Base-by-base conservation (phyloP, 2,113 vertebrate genomes). In the Shinisaurus crocodilurus region DNA sequence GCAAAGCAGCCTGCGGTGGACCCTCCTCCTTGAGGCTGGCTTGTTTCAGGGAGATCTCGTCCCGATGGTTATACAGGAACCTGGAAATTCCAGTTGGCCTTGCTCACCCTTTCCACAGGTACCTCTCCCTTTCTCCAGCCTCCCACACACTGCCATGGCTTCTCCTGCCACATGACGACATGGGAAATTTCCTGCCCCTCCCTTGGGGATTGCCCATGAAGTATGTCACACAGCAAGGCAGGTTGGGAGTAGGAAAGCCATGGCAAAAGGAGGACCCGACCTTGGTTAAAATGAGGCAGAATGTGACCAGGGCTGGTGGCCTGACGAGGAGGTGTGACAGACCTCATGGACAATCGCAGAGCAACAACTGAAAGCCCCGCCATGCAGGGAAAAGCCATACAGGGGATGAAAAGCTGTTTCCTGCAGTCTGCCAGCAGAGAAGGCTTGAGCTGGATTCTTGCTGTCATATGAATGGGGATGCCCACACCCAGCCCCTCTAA, bases 1-100 rank as follows among this genome's bases (percentile, higher is more conserved):
- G 18, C 27, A 50, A 54, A 82, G 43, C 15, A 54, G 45, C 8
- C 25, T 57, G 25, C 18, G 27, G 34, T 67, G 25, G 60, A 65
- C 20, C 15, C 25, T 54, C 40, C 63, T 54, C 40, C 63, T 57
- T 80, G 45, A 85, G 34, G 45, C n/a, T 69, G n/a, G 54, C 13
- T 48, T 32, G 18, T 54, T 70, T 80, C 54, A 70, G 57, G 45
- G 57, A 50, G 27, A 27, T 9, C 88, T 43, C 25, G 25, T 43
- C 60, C 15, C 1, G 0, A 77, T 65, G 65, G 86, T 70, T 86
- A 85, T 45, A 67, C 75, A 69, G 2, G 16, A 50, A 8, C 63
- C 82, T 90, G 89, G 83, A 70, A 80, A 90, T 80, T 86, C 83
- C 29, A 43, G 48, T 90, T 29, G 9, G 74, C n/a, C n/a, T 85